Base-by-base conservation (phyloP, 2,797 vertebrate species). In the Babyrousa celebensis region DNA sequence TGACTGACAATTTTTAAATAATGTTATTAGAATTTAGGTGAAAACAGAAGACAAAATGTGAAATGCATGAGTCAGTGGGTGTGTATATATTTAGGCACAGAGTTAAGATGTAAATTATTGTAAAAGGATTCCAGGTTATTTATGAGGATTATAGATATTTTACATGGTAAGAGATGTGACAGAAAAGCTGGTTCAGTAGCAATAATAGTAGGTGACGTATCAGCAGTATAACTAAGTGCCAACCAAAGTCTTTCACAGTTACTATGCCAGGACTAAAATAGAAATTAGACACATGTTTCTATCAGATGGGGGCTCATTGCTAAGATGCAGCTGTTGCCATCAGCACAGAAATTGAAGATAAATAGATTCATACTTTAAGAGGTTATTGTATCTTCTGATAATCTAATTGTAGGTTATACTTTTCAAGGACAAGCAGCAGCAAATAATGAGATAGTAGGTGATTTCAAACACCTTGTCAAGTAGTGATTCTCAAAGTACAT, bases 301-400 rank as follows among this genome's bases (percentile, higher is more conserved):
- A 92, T 98, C 97, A 96, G 94, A 98, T 95, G 96, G 87, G 89
- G 83, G 85, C 94, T 98, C 90, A 97, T 62, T 97, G 96, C 95
- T 97, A 96, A 95, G 74, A 97, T 98, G 97, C 97, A 98, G 97
- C 97, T 97, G 96, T 97, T 98, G 82, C 97, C 91, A 96, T 97
- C 93, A 91, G 86, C 75, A 86, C 36, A 97, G 86, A 98, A 96
- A 96, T 68, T 94, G 54, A 96, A 95, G 94, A 97, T 85, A 96
- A 97, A 96, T 68, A 97, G 68, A 96, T 90, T 96, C 43, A 89
- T 95, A 92, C 14, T 95, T 95, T 25, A 70, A 88, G 79, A 96
- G 78, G 78, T 84, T 97, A 67, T 6, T 96, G 52, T 17, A 78
- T 91, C 62, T 89, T 89, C 88, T 98, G 83, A 93, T 89, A 48